Evolutionary conservation across 2,797 vertebrate species (phyloP).

Genomic region (Macropodus opercularis): DNA sequence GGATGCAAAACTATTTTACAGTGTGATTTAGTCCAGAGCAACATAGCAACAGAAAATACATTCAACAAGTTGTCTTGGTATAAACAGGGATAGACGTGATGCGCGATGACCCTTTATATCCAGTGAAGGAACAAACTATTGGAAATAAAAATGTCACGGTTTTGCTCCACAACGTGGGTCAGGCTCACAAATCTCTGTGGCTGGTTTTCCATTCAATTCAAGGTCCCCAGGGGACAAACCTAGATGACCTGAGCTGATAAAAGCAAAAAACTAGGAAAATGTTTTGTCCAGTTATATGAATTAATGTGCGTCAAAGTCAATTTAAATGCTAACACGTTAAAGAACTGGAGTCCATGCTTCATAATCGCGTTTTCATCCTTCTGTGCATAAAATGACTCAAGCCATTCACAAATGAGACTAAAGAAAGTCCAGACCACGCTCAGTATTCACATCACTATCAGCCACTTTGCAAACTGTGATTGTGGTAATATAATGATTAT

Average conservation of each 20-base stretch:
- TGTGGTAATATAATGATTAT: constrained; percentile 32
- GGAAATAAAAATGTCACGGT: background rate
- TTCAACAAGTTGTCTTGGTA: background rate
- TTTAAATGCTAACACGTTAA: too few species aligned
- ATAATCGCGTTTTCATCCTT: constrained; percentile 1
- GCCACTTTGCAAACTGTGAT: constrained; percentile 26
- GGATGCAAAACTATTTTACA: background rate
- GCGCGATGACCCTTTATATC: background rate
- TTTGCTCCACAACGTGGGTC: background rate
- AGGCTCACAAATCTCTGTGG: background rate
- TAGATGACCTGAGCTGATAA: background rate
- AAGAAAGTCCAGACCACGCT: background rate
- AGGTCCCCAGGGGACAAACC: background rate
- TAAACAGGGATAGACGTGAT: constrained; percentile 9
- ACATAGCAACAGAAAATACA: background rate
- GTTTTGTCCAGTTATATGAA: too few species aligned
- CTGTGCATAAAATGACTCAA: background rate
- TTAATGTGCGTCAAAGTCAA: too few species aligned
- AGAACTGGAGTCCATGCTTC: too few species aligned
- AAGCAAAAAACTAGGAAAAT: too few species aligned
- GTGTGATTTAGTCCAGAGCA: background rate
- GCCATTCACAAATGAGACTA: background rate
- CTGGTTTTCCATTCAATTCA: background rate
- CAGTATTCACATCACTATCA: constrained; percentile 28
- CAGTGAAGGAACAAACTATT: background rate